Evolutionary conservation across 1,140 invertebrate genomes (phyloP), one percentile per base, ranked within the genome.

Genomic region (Nephila pilipes): DNA sequence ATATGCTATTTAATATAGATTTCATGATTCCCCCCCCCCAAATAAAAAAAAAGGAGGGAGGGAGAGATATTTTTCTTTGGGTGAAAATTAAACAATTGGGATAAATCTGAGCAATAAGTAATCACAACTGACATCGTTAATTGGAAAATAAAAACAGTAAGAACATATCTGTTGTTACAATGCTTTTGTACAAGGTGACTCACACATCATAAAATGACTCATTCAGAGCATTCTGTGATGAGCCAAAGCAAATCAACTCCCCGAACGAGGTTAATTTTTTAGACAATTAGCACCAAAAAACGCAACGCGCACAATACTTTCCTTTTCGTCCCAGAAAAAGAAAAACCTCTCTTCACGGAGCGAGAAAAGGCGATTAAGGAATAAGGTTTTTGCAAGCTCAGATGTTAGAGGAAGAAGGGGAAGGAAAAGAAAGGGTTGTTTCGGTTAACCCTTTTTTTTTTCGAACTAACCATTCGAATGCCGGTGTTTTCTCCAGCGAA

Each of bases 381-480:
- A 85, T 85, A 55, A 57, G 29, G 83, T 85, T 85, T 83, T 85
- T 22, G 18, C 25, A 55, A 57, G 25, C 60, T 87, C 8, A 22
- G 85, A 65, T 80, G 69, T 1, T 25, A 32, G 55, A 90, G 69
- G 88, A 57, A 87, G 85, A 88, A n/a, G 54, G 60, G 80, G 46
- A 46, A 54, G 25, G 46, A 63, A 63, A 29, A 32, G n/a, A 60
- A 65, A 55, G 63, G 63, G 87, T 87, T 87, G 79, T n/a, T 46
- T 83, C 75, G 79, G 32, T 91, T 91, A 91, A 91, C 89, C 89
- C 89, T 91, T 91, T 91, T 36, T 89, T 81, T 20, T 60, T 22
- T 87, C 58, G 25, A 65, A 25, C 63, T 25, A 46, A 46, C 58
- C 58, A 32, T 65, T 65, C 25, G 60, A 65, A 87, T 88, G 63